Conservation (phyloP, 2,888 invertebrate species). For the Lasioglossum leucozonium region DNA sequence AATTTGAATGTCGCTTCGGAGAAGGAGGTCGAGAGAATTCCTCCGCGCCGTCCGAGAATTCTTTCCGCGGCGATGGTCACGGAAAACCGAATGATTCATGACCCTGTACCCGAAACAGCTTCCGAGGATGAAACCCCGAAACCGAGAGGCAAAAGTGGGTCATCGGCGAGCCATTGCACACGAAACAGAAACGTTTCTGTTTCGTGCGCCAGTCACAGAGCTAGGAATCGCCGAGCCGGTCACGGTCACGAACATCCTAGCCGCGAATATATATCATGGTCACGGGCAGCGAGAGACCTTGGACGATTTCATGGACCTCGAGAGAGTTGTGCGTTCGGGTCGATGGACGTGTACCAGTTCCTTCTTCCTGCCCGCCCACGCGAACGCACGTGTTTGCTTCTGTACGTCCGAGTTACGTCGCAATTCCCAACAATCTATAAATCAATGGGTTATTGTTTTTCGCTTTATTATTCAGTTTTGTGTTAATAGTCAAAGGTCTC, state of each 20-base stretch:
- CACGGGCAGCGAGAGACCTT: constrained; percentile 44
- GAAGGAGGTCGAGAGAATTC: constrained; percentile 37
- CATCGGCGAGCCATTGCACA: constrained; percentile 64
- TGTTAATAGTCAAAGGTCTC: too few relatives aligned
- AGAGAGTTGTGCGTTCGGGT: constrained; percentile 27
- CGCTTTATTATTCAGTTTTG: too few relatives aligned
- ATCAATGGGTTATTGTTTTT: too few relatives aligned
- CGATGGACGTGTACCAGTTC: constrained; percentile 28
- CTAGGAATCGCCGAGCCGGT: constrained; percentile 62
- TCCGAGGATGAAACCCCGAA: constrained; percentile 58
- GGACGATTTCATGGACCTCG: constrained; percentile 27
- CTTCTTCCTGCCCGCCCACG: constrained; percentile 24
- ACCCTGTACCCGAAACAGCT: constrained; percentile 59
- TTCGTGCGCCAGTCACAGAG: constrained; percentile 68
- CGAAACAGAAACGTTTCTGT: constrained; percentile 41
- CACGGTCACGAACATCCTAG: constrained; percentile 62
- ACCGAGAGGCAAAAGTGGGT: constrained; percentile 70
- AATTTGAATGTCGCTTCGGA: neutral
- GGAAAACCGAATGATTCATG: constrained; percentile 58
- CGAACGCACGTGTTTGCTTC: neutral
- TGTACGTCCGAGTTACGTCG: neutral
- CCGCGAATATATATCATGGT: constrained; percentile 61
- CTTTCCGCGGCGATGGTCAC: constrained; percentile 24
- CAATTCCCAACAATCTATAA: too few relatives aligned
- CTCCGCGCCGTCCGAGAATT: neutral